Evolutionary conservation across 1,140 invertebrate species (phyloP).

Genomic region (Carposina sasakii): DNA sequence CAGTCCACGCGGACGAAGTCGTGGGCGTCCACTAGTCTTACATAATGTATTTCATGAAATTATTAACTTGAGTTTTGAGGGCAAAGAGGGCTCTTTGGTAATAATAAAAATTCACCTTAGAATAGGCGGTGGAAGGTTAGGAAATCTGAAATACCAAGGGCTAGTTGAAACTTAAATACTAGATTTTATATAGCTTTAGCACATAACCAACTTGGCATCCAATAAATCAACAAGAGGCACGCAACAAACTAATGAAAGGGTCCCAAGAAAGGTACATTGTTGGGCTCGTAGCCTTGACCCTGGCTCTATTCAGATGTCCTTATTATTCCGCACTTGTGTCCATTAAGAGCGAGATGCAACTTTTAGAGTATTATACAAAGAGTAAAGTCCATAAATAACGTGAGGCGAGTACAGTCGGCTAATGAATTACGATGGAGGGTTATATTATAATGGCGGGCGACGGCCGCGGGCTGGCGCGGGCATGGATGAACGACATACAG

Average conservation of each 20-base stretch:
- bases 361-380: constrained; percentile 34
- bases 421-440: constrained; percentile 66
- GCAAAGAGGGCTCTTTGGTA: too few species aligned
- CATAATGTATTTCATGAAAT: too few species aligned
- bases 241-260: constrained; percentile 19
- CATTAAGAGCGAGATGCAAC: constrained; percentile 42
- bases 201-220: background rate
- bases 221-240: constrained; percentile 27
- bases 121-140: too few species aligned
- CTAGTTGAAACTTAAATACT: too few species aligned
- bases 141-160: too few species aligned
- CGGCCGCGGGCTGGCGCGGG: too few species aligned
- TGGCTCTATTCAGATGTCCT: constrained; percentile 55
- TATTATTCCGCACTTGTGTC: constrained; percentile 48
- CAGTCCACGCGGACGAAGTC: too few species aligned
- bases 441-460: too few species aligned
- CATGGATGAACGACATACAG: too few species aligned
- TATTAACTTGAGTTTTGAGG: too few species aligned
- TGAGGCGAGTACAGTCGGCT: constrained; percentile 48
- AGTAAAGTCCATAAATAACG: constrained; percentile 64
- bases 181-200: background rate
- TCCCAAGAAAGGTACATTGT: constrained; percentile 31
- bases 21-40: too few species aligned
- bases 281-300: constrained; percentile 47
- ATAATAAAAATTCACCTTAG: too few species aligned